Base-by-base conservation (phyloP, 2,888 invertebrate species). In the Cinara cedri region DNA sequence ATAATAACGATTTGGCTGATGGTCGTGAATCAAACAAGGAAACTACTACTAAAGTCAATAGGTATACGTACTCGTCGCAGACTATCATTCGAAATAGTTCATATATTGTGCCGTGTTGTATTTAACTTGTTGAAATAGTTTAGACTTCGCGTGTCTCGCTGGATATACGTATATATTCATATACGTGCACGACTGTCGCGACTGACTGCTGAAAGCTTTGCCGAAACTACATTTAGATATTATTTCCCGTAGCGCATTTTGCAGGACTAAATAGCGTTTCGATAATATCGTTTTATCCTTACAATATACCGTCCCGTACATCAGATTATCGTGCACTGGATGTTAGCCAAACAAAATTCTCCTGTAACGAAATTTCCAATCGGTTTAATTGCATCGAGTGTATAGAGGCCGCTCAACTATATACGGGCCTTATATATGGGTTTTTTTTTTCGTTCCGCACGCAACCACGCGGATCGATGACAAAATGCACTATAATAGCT, bases 101-200 rank as follows among this genome's bases (percentile, higher is more conserved):
- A 14, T 70, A n/a, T 34, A 34, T 4, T 34, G 6, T 51, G 34
- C 68, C 51, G 51, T 70, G 68, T 70, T 54, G 34, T 34, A 34
- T 34, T 54, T 6, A 34, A 70, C 34, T 70, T 26, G 51, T 34
- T 21, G 19, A 70, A 70, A 70, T 70, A 70, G 68, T 70, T 70
- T 34, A 34, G 34, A n/a, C 19, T 34, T 51, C 14, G 10, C 14
- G 46, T 26, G 24, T 24, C 34, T 3, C 34, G n/a, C n/a, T n/a
- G 34, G 34, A 3, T 34, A 34, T 34, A 34, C n/a, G n/a, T n/a
- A n/a, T n/a, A n/a, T n/a, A n/a, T n/a, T n/a, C n/a, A n/a, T n/a
- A n/a, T n/a, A n/a, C n/a, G n/a, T n/a, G n/a, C 21, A 70, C 70
- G 42, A 42, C 19, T 54, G 19, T 55, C 70, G 21, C 21, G 54